phyloP scores from a whole-genome alignment of 2,888 invertebrate genomes.

The Chydorus sphaericus region DNA sequence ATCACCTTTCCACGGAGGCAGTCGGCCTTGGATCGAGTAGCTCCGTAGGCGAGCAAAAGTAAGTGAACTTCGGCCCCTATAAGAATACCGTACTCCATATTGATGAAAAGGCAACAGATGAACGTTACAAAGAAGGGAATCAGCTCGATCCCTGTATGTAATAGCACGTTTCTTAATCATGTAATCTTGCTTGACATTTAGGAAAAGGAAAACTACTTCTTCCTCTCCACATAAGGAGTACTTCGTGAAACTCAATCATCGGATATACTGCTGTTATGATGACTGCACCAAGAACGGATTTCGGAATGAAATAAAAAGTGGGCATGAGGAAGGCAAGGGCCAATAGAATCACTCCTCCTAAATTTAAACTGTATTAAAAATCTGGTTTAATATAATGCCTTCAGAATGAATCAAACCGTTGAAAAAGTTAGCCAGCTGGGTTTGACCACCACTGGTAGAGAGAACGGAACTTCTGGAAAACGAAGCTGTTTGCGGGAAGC shows the following conservation, averaged over 20 bases:
- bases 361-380: constrained; percentile 16
- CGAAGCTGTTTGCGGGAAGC: constrained; percentile 34
- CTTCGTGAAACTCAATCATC: constrained; percentile 75
- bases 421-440: constrained; percentile 26
- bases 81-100: constrained; percentile 15
- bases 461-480: constrained; percentile 35
- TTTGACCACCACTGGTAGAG: constrained; percentile 33
- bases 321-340: constrained; percentile 76
- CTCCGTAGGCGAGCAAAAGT: constrained; percentile 10
- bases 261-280: constrained; percentile 84
- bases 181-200: too few species aligned
- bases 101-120: constrained; percentile 13
- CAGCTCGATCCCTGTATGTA: constrained; percentile 8
- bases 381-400: too few species aligned
- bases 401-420: neutral
- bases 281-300: constrained; percentile 69
- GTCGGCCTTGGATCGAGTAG: constrained; percentile 1
- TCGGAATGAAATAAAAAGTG: constrained; percentile 73
- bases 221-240: constrained; percentile 26
- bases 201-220: too few species aligned
- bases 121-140: constrained; percentile 14
- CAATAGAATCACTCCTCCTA: constrained; percentile 59
- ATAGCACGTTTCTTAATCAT: too few species aligned
- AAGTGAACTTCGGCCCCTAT: constrained; percentile 13
- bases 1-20: neutral